Conservation (phyloP, 1,140 invertebrate genomes). For the Dendrolimus kikuchii region DNA sequence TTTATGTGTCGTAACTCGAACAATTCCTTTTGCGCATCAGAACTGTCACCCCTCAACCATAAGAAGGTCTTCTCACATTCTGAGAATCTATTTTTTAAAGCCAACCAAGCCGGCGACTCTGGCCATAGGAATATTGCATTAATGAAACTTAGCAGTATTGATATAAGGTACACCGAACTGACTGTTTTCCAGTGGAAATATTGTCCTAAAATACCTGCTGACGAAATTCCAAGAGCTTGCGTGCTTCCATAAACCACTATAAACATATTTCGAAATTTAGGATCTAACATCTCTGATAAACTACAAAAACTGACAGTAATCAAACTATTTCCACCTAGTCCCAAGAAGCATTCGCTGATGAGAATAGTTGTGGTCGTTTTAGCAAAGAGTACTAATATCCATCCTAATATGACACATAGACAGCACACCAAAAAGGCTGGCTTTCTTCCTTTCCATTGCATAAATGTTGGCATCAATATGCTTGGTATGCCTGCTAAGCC, state of each 20-base stretch:
- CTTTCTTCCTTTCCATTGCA: slow-evolving; percentile 13
- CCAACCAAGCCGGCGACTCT: slow-evolving; percentile 12
- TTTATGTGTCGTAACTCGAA: slow-evolving; percentile 4
- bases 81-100: slow-evolving; percentile 9
- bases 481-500: slow-evolving; percentile 12
- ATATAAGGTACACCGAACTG: slow-evolving; percentile 3
- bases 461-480: slow-evolving; percentile 6
- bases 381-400: slow-evolving; percentile 1
- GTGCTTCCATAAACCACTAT: slow-evolving; percentile 1
- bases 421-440: slow-evolving; percentile 8
- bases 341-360: slow-evolving; percentile 11
- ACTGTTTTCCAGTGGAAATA: slow-evolving; percentile 14
- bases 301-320: slow-evolving; percentile 4
- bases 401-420: slow-evolving; percentile 8
- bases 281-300: slow-evolving; percentile 10
- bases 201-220: slow-evolving; percentile 5
- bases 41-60: slow-evolving; percentile 9
- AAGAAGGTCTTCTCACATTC: slow-evolving; percentile 10
- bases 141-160: slow-evolving; percentile 2
- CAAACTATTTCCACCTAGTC: slow-evolving; percentile 8
- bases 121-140: slow-evolving; percentile 3
- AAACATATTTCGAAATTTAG: slow-evolving; percentile 6
- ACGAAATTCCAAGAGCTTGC: slow-evolving; percentile 10
- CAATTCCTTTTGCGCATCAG: slow-evolving; percentile 6
- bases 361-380: slow-evolving; percentile 1